Evolutionary conservation across 2,888 invertebrate species (phyloP).

Genomic region (Brachypalpus laphriformis): DNA sequence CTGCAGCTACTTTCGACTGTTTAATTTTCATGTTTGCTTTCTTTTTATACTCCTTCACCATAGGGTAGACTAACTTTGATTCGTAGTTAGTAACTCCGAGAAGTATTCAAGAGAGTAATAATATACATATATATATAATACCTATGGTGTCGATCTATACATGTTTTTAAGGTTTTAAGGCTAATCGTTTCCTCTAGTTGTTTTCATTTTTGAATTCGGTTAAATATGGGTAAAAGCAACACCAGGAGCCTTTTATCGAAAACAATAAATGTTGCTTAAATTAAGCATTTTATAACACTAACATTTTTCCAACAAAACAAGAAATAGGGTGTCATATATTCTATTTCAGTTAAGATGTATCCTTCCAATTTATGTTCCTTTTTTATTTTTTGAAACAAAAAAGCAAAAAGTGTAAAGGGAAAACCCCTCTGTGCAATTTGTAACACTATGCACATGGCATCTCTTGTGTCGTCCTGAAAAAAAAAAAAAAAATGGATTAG

Average conservation of each 20-base stretch:
- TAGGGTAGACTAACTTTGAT: background rate
- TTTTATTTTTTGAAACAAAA: background rate
- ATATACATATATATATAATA: too few relatives aligned
- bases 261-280: too few relatives aligned
- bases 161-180: too few relatives aligned
- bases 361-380: background rate
- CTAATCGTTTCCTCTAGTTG: too few relatives aligned
- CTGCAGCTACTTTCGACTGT: constrained; percentile 11
- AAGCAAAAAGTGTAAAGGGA: background rate
- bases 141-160: too few relatives aligned
- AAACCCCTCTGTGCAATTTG: constrained; percentile 30
- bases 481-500: constrained; percentile 1
- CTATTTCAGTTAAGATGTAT: background rate
- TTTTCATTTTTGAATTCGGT: too few relatives aligned
- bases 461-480: background rate
- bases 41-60: background rate
- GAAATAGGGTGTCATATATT: background rate
- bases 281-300: too few relatives aligned
- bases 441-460: constrained; percentile 4
- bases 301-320: background rate
- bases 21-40: constrained; percentile 12
- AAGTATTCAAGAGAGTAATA: too few relatives aligned
- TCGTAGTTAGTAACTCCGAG: background rate
- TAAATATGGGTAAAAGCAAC: too few relatives aligned
- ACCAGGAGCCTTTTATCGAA: too few relatives aligned